phyloP scores from a whole-genome alignment of 37 sponge, comb jelly and placozoan species.

The Dysidea cf. avara region DNA sequence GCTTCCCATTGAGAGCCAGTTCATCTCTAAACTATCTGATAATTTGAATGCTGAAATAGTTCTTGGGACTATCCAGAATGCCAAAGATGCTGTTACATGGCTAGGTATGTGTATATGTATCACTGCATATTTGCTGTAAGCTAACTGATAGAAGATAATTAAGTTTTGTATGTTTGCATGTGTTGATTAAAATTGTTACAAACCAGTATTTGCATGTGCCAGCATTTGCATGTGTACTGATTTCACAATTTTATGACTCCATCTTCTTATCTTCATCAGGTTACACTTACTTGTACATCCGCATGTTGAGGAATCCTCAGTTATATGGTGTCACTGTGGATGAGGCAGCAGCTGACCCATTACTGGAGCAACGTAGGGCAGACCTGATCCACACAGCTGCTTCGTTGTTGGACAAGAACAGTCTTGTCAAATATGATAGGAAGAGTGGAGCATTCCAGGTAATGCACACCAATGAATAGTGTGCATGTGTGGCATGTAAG shows the following conservation, averaged over 20 bases:
- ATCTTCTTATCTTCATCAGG: constrained; percentile 25
- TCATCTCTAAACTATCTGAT: constrained; percentile 81
- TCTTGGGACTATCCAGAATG: constrained; percentile 89
- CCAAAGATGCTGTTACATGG: constrained; percentile 96
- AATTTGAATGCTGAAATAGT: constrained; percentile 99
- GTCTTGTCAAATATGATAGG: constrained; percentile 92
- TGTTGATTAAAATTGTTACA: not conserved
- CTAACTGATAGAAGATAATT: not conserved
- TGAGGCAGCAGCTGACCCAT: constrained; percentile 70
- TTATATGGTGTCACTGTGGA: constrained; percentile 85
- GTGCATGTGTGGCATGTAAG: not conserved
- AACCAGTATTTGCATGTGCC: not conserved
- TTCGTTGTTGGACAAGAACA: constrained; percentile 76
- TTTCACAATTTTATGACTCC: too few species aligned
- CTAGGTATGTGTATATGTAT: constrained; percentile 44
- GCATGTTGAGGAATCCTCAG: constrained; percentile 90
- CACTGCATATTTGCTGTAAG: not conserved
- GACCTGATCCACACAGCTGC: constrained; percentile 99
- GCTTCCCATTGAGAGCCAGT: constrained; percentile 98
- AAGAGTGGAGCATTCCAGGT: constrained; percentile 93
- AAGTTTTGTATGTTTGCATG: too few species aligned
- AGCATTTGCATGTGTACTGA: too few species aligned
- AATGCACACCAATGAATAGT: not conserved
- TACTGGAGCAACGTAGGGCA: constrained; percentile 85
- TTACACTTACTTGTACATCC: constrained; percentile 95